Conservation (phyloP, 2,113 vertebrate genomes). For the Glareola pratincola region DNA sequence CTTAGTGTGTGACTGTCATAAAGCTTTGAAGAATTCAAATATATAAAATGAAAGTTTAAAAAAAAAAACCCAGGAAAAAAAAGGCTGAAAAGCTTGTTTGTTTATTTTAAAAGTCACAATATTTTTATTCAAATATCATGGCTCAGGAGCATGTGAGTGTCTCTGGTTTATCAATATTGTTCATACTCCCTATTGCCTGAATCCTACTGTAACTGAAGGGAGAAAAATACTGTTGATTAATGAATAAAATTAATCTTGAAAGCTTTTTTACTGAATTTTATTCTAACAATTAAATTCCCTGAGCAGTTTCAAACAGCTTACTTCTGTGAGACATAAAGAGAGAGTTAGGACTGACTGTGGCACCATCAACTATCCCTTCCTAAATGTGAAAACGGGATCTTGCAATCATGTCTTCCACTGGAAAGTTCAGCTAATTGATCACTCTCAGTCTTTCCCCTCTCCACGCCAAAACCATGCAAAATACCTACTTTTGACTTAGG, state of each 20-base stretch:
- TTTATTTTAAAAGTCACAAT: not conserved
- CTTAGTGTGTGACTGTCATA: not conserved
- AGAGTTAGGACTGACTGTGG: not conserved
- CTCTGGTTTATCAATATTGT: not conserved
- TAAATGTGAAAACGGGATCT: not conserved
- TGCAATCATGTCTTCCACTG: not conserved
- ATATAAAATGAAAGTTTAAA: not conserved
- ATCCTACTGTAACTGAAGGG: not conserved
- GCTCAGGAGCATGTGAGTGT: not conserved
- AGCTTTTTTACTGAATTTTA: not conserved
- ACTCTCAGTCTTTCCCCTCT: not conserved
- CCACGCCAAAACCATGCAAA: not conserved
- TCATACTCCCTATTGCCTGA: not conserved
- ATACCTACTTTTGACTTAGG: not conserved
- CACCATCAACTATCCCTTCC: not conserved
- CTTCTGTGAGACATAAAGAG: not conserved
- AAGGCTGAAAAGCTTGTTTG: not conserved
- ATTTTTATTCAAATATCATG: not conserved
- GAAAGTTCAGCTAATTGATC: not conserved
- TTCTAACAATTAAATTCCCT: not conserved
- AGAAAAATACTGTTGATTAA: not conserved
- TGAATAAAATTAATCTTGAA: not conserved
- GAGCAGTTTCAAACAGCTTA: not conserved
- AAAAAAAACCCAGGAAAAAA: not conserved
- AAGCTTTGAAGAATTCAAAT: not conserved